Base-by-base conservation (phyloP, 2,888 invertebrate species). In the Anoplius nigerrimus region DNA sequence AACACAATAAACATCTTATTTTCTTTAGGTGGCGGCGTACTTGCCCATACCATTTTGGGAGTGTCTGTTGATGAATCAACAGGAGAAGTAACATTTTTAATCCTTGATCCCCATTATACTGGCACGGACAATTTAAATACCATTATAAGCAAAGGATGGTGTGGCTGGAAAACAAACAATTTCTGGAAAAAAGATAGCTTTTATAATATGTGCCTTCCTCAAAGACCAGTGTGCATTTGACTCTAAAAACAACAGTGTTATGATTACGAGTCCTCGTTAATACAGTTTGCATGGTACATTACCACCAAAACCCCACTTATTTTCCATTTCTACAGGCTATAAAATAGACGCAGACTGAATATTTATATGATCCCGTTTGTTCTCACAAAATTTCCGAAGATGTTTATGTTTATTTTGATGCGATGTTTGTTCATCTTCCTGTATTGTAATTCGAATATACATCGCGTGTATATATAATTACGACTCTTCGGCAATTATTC, bases 41-140 rank as follows among this genome's bases (percentile, higher is more conserved):
- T 98, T 81, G 99, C 99, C 0, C 99, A 99, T 87, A 99, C 99
- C 53, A 98, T 99, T 79, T 90, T 99, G 63, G 99, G 99, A 1
- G 94, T 99, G 0, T 95, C 97, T 86, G 96, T 94, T 86, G 95
- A 97, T 88, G 92, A 94, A 52, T 90, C 91, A 18, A 94, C 94
- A 11, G 95, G 95, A 20, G 94, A 95, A 72, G 92, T 95, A 0
- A 94, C 94, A 81, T 99, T 97, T 89, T 92, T 99, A n/a, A 96
- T 99, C 80, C 90, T 99, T 46, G 99, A 99, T 91, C 99, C 99
- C 0, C 99, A 99, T 90, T 99, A 97, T 89, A 98, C 97, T 0
- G 99, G 97, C 0, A 89, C 91, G 0, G 98, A 98, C 82, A 95
- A 97, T 83, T 87, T 98, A 58, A 90, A 92, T 42, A 91, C 91